Evolutionary conservation across 2,797 vertebrate species (phyloP), one percentile per base, ranked within the genome.

Genomic region (Astyanax mexicanus): DNA sequence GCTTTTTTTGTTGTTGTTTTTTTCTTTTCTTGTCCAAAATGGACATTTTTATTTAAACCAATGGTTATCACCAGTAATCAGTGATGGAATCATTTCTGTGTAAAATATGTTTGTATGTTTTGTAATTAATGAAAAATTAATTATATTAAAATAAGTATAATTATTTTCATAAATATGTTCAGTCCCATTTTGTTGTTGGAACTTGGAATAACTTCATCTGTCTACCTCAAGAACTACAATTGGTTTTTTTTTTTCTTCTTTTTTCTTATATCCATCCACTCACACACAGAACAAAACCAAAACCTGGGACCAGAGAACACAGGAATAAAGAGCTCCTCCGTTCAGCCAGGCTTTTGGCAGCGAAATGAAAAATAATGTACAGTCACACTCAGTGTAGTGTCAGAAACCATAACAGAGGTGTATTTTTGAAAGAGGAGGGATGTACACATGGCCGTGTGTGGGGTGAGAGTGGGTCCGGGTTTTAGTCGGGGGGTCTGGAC

Each of bases 401-500:
- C 70, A 80, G 84, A 69, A 80, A 81, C 61, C 80, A 81, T 81
- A 78, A 85, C 79, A 82, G 54, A 81, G 69, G 76, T 80, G 65
- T 80, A 70, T 84, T 78, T 87, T 32, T 51, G 52, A 77, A 83
- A 84, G 74, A 81, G 67, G 60, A 65, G 64, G 44, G 75, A 69
- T 65, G 68, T 83, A 83, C 44, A 80, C 79, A 77, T 74, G 75
- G 79, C 71, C 52, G 76, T 79, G 51, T 68, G 54, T 32, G 40
- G 47, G 29, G 25, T 42, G 29, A 55, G 21, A 79, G 21, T 66
- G 23, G 72, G 45, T 72, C 82, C 70, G 52, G 2, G 66, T 66
- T 81, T 81, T 74, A 90, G 77, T 90, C 89, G 54, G 88, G 87
- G 79, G 87, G 84, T 86, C 86, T 87, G 21, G 52, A 29, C 85